phyloP scores from a whole-genome alignment of 2,888 invertebrate species.

The Endotricha flammealis region DNA sequence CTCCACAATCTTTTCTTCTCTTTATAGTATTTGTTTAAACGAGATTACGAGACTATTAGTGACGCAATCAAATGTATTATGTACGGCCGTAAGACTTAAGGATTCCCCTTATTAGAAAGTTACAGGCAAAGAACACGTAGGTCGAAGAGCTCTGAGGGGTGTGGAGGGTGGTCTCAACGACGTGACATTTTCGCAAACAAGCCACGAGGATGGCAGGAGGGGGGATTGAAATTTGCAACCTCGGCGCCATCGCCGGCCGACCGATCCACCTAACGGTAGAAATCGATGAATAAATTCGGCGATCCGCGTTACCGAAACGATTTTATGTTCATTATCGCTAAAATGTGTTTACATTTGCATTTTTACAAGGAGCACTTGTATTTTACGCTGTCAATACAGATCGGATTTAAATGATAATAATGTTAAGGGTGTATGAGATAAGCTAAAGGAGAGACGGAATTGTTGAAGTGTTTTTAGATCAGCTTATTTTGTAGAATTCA shows the following conservation, averaged over 20 bases:
- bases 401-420: no score
- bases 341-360: constrained; percentile 28
- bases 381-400: no score
- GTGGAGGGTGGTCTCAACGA: constrained; percentile 33
- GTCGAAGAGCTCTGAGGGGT: constrained; percentile 27
- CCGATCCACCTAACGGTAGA: constrained; percentile 40
- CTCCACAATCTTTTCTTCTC: no score
- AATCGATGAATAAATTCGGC: constrained; percentile 55
- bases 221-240: constrained; percentile 49
- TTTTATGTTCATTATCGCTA: constrained; percentile 31
- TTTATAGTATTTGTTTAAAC: no score
- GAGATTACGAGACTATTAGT: no score
- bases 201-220: constrained; percentile 41
- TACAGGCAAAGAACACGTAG: constrained; percentile 47
- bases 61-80: no score
- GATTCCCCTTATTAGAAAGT: no score
- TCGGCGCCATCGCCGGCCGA: constrained; percentile 40
- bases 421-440: no score
- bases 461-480: no score
- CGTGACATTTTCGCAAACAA: constrained; percentile 70
- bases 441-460: no score
- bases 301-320: constrained; percentile 26
- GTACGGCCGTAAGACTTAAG: no score
- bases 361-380: constrained; percentile 11
- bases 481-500: no score